Evolutionary conservation across 2,113 vertebrate species (phyloP).

Genomic region (Marmota monax): DNA sequence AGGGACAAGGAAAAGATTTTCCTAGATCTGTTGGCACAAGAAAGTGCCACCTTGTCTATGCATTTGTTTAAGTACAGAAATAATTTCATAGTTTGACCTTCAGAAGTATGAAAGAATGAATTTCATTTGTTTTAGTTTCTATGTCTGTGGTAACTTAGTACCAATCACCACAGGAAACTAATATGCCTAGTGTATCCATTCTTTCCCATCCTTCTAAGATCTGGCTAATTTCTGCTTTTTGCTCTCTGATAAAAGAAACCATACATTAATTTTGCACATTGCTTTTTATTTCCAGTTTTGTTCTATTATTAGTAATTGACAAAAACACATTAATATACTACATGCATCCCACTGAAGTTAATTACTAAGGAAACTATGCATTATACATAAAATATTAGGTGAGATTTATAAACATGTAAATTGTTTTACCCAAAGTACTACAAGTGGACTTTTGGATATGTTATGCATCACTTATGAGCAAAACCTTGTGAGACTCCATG

Average conservation of each 20-base stretch:
- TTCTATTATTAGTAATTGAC: not conserved
- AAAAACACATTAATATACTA: not conserved
- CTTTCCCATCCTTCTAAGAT: not conserved
- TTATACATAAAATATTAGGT: not conserved
- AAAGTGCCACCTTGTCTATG: not conserved
- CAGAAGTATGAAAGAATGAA: not conserved
- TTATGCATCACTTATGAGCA: not conserved
- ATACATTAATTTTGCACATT: not conserved
- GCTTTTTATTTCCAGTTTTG: not conserved
- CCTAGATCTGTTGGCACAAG: no score
- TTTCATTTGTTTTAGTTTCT: not conserved
- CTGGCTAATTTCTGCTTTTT: not conserved
- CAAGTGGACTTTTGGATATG: not conserved
- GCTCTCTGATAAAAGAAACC: not conserved
- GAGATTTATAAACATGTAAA: not conserved
- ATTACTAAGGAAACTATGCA: not conserved
- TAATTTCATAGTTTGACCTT: not conserved
- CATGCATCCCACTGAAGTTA: not conserved
- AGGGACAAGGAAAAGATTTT: not conserved
- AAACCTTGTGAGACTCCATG: not conserved
- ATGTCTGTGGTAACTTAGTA: not conserved
- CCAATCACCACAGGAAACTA: not conserved
- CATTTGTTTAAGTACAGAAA: not conserved
- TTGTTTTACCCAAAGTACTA: not conserved
- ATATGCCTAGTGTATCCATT: not conserved